Evolutionary conservation across 2,797 vertebrate genomes (phyloP).

Genomic region (Euthynnus affinis): DNA sequence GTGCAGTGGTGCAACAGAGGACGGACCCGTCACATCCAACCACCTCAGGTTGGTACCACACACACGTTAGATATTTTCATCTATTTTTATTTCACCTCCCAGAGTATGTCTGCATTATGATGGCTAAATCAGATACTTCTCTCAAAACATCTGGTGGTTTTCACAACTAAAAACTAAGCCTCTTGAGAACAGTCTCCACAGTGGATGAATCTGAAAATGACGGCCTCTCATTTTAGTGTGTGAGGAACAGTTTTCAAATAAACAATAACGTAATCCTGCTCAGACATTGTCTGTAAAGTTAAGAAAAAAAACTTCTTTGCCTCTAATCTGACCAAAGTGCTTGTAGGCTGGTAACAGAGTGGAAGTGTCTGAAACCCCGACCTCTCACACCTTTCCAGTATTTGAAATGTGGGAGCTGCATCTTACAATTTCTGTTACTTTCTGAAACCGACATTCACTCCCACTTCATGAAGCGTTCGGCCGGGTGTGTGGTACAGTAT

Average conservation of each 20-base stretch:
- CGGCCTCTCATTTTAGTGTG: not conserved
- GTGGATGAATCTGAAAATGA: not conserved
- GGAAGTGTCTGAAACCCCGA: too few relatives aligned
- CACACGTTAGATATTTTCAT: not conserved
- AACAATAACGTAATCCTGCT: not conserved
- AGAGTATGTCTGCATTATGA: not conserved
- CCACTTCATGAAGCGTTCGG: too few relatives aligned
- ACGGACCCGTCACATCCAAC: conserved; percentile 87
- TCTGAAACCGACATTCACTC: not conserved
- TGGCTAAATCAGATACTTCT: not conserved
- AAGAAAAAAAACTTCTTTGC: not conserved
- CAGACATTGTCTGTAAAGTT: not conserved
- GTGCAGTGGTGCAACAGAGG: conserved; percentile 89
- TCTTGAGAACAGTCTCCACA: not conserved
- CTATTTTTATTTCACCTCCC: not conserved
- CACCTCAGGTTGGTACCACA: conserved; percentile 88
- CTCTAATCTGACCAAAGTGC: too few relatives aligned
- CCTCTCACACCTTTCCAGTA: too few relatives aligned
- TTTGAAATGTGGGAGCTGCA: not conserved
- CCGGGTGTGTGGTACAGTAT: too few relatives aligned
- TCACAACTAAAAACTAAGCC: not conserved
- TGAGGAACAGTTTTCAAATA: too few relatives aligned
- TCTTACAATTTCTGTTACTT: not conserved
- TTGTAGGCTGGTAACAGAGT: too few relatives aligned
- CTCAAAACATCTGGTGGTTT: not conserved